These are phyloP conservation scores for Cynaeus angustus DNA, from an alignment of 2,888 invertebrate genomes.

Conservation along the genomic window DNA sequence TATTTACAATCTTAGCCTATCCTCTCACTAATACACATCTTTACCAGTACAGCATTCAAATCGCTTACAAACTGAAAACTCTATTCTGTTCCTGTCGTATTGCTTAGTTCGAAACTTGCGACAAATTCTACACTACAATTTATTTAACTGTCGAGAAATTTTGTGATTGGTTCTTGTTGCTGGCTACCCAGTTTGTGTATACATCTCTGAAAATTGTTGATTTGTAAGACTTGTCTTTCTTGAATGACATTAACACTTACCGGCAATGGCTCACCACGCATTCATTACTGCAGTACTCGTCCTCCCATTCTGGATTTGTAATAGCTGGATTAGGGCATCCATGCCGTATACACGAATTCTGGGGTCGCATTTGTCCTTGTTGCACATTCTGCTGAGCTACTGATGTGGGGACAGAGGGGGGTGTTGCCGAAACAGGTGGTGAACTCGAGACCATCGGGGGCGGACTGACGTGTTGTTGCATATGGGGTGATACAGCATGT, in stretches of 20 bases:
- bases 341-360: slow-evolving; percentile 85
- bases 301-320: slow-evolving; percentile 95
- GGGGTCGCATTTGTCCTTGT: slow-evolving; percentile 66
- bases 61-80: slow-evolving; percentile 37
- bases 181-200: slow-evolving; percentile 91
- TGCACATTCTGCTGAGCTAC: slow-evolving; percentile 72
- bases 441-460: slow-evolving; percentile 74
- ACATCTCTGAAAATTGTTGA: slow-evolving; percentile 83
- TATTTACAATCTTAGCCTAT: slow-evolving; percentile 64
- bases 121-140: slow-evolving; percentile 58
- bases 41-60: slow-evolving; percentile 38
- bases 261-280: slow-evolving; percentile 97
- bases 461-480: slow-evolving; percentile 71
- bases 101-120: slow-evolving; percentile 59
- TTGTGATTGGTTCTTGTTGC: slow-evolving; percentile 86
- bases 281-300: slow-evolving; percentile 97
- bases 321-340: slow-evolving; percentile 94
- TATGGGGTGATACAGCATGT: slow-evolving; percentile 66
- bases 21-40: slow-evolving; percentile 64
- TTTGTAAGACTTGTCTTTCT: slow-evolving; percentile 45
- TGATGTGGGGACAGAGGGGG: slow-evolving; percentile 70
- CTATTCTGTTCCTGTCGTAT: slow-evolving; percentile 58
- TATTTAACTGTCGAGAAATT: slow-evolving; percentile 88
- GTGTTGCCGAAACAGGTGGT: slow-evolving; percentile 70
- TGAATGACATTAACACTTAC: slow-evolving; percentile 69